These are phyloP conservation scores for Clupea harengus DNA, from an alignment of 2,113 vertebrate species.

Conservation along the genomic window DNA sequence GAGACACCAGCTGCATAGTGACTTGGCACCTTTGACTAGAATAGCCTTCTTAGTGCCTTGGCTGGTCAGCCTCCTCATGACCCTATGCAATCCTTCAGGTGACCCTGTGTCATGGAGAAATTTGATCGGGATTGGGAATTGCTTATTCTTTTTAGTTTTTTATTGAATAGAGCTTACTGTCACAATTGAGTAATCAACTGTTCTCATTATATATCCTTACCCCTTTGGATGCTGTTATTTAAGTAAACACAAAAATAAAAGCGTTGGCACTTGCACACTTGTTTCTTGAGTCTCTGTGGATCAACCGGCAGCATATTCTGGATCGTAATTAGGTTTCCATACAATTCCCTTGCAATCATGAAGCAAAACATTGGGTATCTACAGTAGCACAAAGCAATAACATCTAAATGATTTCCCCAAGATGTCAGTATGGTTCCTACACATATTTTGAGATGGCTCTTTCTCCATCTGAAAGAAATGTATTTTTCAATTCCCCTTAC, in stretches of 20 bases:
- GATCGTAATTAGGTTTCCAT: neutral
- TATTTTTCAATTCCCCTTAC: neutral
- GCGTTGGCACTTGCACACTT: constrained; percentile 31
- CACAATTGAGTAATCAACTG: constrained; percentile 23
- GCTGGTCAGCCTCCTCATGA: constrained; percentile 46
- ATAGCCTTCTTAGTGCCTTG: constrained; percentile 52
- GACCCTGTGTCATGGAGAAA: constrained; percentile 13
- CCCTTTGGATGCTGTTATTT: constrained; percentile 57
- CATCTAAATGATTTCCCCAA: neutral
- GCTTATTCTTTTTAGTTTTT: constrained; percentile 15
- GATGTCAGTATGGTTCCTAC: neutral
- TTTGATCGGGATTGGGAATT: neutral
- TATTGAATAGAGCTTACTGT: constrained; percentile 5
- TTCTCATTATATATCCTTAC: constrained; percentile 37
- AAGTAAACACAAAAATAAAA: constrained; percentile 55
- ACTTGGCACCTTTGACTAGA: constrained; percentile 55
- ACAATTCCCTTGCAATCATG: neutral
- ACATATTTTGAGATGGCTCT: neutral
- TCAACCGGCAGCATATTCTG: neutral
- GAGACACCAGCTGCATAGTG: constrained; percentile 61
- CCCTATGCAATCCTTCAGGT: constrained; percentile 32
- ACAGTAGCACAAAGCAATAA: neutral
- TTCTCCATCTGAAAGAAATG: neutral
- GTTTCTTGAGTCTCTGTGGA: neutral
- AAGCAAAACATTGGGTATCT: neutral